phyloP scores from a whole-genome alignment of 2,797 vertebrate species.

The Jordanella pulchra region DNA sequence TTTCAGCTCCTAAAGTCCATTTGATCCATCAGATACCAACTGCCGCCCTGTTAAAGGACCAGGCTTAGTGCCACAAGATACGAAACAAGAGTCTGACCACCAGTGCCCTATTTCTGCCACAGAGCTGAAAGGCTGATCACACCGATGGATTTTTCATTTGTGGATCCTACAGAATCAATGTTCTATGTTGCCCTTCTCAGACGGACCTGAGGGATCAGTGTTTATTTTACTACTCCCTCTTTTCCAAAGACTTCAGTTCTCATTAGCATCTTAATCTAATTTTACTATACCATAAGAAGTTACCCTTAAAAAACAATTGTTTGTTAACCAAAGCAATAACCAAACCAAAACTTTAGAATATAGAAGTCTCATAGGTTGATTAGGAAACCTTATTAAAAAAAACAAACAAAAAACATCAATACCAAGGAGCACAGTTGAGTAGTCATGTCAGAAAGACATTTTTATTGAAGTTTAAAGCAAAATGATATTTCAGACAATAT shows the following conservation, averaged over 20 bases:
- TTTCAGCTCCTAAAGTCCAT: conserved; percentile 50
- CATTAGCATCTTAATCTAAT: conserved; percentile 60
- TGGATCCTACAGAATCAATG: conserved; percentile 82
- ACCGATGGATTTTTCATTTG: conserved; percentile 85
- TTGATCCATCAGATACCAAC: conserved; percentile 37
- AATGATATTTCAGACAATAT: background rate
- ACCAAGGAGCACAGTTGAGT: background rate
- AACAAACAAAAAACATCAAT: background rate
- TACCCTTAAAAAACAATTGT: background rate
- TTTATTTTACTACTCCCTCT: conserved; percentile 57
- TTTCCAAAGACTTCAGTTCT: conserved; percentile 19
- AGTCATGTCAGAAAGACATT: background rate
- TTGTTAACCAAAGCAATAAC: background rate
- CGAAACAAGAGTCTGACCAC: conserved; percentile 65
- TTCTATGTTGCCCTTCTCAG: conserved; percentile 76
- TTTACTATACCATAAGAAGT: conserved; percentile 40
- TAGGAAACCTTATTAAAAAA: background rate
- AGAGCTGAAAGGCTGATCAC: conserved; percentile 68
- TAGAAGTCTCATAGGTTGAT: background rate
- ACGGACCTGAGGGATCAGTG: conserved; percentile 76
- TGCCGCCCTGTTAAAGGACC: conserved; percentile 45
- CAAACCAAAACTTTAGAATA: too few species aligned
- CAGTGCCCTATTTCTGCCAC: conserved; percentile 66
- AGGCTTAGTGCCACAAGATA: conserved; percentile 50
- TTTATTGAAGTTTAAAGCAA: background rate